These are phyloP conservation scores for Centropus unirufus DNA, from an alignment of 2,113 vertebrate genomes.

Conservation along the genomic window DNA sequence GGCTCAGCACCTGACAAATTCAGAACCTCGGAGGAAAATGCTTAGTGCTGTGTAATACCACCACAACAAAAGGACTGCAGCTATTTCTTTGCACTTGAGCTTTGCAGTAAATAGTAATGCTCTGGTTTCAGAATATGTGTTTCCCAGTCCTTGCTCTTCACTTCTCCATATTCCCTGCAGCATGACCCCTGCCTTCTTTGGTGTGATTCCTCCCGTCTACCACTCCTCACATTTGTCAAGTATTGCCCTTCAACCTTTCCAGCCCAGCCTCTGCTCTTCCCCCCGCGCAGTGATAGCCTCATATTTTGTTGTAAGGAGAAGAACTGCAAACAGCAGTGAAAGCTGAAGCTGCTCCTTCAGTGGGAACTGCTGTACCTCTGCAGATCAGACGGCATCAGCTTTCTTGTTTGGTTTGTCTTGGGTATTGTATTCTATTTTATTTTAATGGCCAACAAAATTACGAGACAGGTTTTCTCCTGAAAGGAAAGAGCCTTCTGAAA, in stretches of 20 bases:
- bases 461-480: not conserved
- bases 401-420: not conserved
- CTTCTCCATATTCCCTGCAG: not conserved
- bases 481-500: not conserved
- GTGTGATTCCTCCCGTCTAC: not conserved
- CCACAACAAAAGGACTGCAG: not conserved
- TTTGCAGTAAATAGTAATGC: not conserved
- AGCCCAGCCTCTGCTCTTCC: not conserved
- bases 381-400: not conserved
- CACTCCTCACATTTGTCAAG: not conserved
- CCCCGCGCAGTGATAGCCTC: fast-evolving
- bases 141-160: conserved; percentile 7
- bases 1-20: not conserved
- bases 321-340: not conserved
- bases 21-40: not conserved
- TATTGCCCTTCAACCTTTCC: not conserved
- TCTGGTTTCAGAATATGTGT: not conserved
- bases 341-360: not conserved
- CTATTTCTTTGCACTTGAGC: not conserved
- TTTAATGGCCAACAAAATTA: not conserved
- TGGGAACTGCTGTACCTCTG: not conserved
- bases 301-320: not conserved
- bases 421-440: not conserved
- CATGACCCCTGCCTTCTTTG: not conserved
- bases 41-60: not conserved